Evolutionary conservation across 2,113 vertebrate species (phyloP).

Genomic region (Myocastor coypus): DNA sequence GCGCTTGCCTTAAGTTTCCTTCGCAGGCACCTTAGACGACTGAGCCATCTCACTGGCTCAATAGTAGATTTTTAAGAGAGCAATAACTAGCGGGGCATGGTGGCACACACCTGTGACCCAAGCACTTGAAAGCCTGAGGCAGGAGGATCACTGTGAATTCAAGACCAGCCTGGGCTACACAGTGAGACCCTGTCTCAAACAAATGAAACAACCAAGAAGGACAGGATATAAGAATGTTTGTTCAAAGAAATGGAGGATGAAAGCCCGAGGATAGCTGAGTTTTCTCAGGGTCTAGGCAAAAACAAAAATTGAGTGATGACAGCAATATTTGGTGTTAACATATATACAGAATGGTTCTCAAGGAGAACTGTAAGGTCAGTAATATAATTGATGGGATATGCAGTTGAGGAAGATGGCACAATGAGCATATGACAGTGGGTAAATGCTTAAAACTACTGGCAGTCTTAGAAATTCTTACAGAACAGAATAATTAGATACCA

Average conservation of each 20-base stretch:
- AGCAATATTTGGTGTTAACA: background rate
- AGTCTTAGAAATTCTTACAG: background rate
- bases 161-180: background rate
- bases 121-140: background rate
- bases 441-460: too few species aligned
- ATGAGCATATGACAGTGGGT: background rate
- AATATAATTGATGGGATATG: background rate
- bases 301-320: background rate
- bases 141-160: background rate
- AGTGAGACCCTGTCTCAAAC: background rate
- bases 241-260: background rate
- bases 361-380: background rate
- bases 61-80: background rate
- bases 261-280: background rate
- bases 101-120: background rate
- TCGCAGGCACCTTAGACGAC: too few species aligned
- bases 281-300: background rate
- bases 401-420: background rate
- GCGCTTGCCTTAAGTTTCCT: too few species aligned
- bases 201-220: background rate
- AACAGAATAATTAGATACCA: rapidly evolving
- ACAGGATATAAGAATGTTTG: background rate
- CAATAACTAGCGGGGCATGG: background rate
- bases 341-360: background rate
- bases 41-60: too few species aligned